Evolutionary conservation across 1,140 invertebrate genomes (phyloP).

Genomic region (Apis mellifera): Amel_HAv3.1 CM009931.2:21204501-21205000

Average conservation of each 20-base stretch:
- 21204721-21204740: conserved; percentile 1
- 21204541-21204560: conserved; percentile 50
- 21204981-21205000: too few relatives aligned
- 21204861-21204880: conserved; percentile 21
- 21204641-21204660: conserved; percentile 73
- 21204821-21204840: conserved; percentile 34
- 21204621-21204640: conserved; percentile 76
- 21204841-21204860: conserved; percentile 68
- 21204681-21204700: conserved; percentile 62
- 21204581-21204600: conserved; percentile 52
- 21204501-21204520: background rate
- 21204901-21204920: background rate
- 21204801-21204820: conserved; percentile 1
- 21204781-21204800: background rate
- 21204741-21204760: background rate
- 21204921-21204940: too few relatives aligned
- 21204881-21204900: conserved; percentile 23
- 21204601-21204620: conserved; percentile 70
- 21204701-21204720: conserved; percentile 50
- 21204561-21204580: conserved; percentile 54
- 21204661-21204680: conserved; percentile 75
- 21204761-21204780: background rate
- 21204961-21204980: too few relatives aligned
- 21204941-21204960: too few relatives aligned
- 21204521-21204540: conserved; percentile 32